These are phyloP conservation scores for Tadarida brasiliensis DNA, from an alignment of 2,797 vertebrate species.

Conservation along the genomic window DNA sequence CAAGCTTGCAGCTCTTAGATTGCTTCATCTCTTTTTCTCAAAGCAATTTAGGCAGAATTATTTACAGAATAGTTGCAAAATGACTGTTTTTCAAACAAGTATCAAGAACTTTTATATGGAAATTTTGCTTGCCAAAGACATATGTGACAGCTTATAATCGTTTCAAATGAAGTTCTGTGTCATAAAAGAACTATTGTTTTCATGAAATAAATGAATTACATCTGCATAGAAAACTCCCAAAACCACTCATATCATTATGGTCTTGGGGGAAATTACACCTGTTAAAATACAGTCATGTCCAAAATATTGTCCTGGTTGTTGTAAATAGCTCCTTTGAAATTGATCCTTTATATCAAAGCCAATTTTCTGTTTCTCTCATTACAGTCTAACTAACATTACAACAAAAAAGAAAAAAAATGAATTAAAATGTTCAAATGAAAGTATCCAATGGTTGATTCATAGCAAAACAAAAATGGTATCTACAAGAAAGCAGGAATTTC, in stretches of 20 bases:
- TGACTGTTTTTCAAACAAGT: background rate
- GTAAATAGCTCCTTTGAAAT: conserved; percentile 58
- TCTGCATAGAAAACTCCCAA: background rate
- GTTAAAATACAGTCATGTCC: conserved; percentile 45
- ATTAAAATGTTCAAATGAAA: conserved; percentile 59
- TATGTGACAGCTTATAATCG: conserved; percentile 31
- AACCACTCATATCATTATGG: background rate
- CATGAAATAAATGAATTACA: conserved; percentile 31
- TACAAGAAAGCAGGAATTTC: conserved; percentile 36
- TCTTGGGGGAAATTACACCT: background rate
- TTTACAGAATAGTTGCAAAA: conserved; percentile 30
- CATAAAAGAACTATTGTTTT: conserved; percentile 50
- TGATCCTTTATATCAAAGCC: conserved; percentile 49
- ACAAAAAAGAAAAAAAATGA: conserved; percentile 37
- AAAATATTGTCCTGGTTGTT: conserved; percentile 57
- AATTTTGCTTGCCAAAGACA: background rate
- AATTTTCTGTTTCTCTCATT: conserved; percentile 69
- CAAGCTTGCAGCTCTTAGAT: background rate
- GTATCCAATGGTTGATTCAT: conserved; percentile 44
- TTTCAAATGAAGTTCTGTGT: conserved; percentile 52
- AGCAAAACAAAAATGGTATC: conserved; percentile 55
- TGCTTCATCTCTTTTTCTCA: background rate
- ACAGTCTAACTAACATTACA: conserved; percentile 63
- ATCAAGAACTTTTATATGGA: background rate
- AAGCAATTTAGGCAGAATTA: conserved; percentile 41